phyloP scores from a whole-genome alignment of 2,888 invertebrate species.

The Copidosoma aretas region DNA sequence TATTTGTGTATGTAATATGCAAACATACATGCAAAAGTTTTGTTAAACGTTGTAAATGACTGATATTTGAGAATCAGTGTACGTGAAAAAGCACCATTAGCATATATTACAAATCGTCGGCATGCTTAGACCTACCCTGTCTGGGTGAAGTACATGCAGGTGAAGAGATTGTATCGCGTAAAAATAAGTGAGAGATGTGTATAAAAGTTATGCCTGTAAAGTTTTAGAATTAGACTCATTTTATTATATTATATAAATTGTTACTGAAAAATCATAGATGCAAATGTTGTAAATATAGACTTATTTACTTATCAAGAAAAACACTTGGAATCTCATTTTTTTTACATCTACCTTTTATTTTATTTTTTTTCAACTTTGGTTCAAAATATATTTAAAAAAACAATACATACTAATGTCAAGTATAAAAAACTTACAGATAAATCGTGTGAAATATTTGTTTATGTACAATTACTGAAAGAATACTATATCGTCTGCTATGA shows the following conservation, averaged over 20 bases:
- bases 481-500: constrained; percentile 87
- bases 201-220: constrained; percentile 58
- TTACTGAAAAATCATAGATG: constrained; percentile 56
- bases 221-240: constrained; percentile 59
- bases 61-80: constrained; percentile 48
- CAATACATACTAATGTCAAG: constrained; percentile 5
- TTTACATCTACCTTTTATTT: not conserved
- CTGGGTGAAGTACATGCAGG: constrained; percentile 33
- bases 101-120: constrained; percentile 37
- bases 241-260: constrained; percentile 59
- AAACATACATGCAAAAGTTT: constrained; percentile 34
- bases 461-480: constrained; percentile 67
- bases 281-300: constrained; percentile 61
- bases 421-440: constrained; percentile 12
- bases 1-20: constrained; percentile 37
- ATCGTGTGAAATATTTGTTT: constrained; percentile 21
- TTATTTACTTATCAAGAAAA: constrained; percentile 59
- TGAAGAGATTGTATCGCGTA: constrained; percentile 43
- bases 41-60: constrained; percentile 55
- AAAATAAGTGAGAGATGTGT: constrained; percentile 46
- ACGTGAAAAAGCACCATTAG: constrained; percentile 35
- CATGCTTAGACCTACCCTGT: constrained; percentile 32
- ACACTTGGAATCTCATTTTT: constrained; percentile 35
- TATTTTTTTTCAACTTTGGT: not conserved
- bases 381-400: not conserved